Evolutionary conservation across 2,113 vertebrate genomes (phyloP).

Genomic region (Catagonus wagneri): DNA sequence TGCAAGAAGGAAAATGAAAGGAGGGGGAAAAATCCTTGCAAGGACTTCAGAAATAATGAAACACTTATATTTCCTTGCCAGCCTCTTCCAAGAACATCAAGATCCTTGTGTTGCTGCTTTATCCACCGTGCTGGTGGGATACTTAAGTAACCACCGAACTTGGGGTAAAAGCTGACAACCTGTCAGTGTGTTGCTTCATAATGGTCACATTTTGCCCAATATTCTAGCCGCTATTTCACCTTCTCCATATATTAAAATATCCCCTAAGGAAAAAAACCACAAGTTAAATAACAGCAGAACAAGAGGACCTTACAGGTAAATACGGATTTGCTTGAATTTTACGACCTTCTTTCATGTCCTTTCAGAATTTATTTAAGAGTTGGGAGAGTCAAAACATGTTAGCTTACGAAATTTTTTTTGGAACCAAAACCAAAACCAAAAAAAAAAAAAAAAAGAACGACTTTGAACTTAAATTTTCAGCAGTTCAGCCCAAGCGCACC

Average conservation of each 20-base stretch:
- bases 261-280: slow-evolving; percentile 47
- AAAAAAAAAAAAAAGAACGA: not conserved
- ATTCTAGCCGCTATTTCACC: not conserved
- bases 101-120: not conserved
- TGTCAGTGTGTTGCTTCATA: not conserved
- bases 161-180: not conserved
- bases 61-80: not conserved
- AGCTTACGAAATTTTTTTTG: slow-evolving; percentile 44
- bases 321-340: slow-evolving; percentile 50
- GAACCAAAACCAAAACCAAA: not conserved
- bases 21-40: not conserved
- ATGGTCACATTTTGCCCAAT: not conserved
- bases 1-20: slow-evolving; percentile 46
- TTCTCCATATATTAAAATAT: slow-evolving; percentile 56
- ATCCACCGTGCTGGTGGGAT: not conserved
- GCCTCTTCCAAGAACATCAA: slow-evolving; percentile 28
- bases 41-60: slow-evolving; percentile 65
- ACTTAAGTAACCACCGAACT: not conserved
- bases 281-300: slow-evolving; percentile 59
- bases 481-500: not conserved
- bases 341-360: slow-evolving; percentile 50
- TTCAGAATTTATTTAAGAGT: slow-evolving; percentile 71
- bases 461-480: slow-evolving; percentile 64
- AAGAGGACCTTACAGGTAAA: slow-evolving; percentile 64
- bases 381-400: slow-evolving; percentile 56